A percentile compares a stretch with the other conserved stretches of the same genome.
Conservation (phyloP, 2,888 invertebrate species). For the Dasysyrphus tricinctus region DNA sequence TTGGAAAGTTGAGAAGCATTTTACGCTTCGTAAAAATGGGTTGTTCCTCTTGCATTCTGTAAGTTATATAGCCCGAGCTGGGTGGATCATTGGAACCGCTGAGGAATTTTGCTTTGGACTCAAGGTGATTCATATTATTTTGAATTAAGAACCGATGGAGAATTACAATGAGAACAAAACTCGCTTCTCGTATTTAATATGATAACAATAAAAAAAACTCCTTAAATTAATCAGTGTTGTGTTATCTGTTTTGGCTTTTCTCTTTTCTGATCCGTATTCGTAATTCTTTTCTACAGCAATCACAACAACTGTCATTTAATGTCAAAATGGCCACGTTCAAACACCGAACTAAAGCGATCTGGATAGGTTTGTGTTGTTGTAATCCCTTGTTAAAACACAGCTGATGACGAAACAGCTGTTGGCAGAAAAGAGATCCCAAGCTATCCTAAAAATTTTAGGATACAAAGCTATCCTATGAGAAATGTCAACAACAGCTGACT, state of each 20-base stretch:
- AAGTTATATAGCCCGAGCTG: constrained; percentile 85
- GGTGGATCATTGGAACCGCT: constrained; percentile 82
- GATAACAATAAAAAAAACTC: no score
- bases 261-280: no score
- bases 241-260: constrained; percentile 17
- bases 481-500: no score
- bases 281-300: not conserved
- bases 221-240: not conserved
- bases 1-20: constrained; percentile 91
- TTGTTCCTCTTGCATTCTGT: constrained; percentile 88
- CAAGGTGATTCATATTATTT: constrained; percentile 84
- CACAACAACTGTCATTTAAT: constrained; percentile 13
- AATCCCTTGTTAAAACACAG: no score
- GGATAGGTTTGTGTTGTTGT: no score
- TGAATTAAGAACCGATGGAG: constrained; percentile 12
- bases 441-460: no score
- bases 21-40: constrained; percentile 95
- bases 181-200: not conserved
- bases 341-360: no score
- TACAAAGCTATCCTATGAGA: no score
- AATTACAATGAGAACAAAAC: not conserved
- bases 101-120: constrained; percentile 79
- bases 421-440: no score
- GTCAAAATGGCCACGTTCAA: no score
- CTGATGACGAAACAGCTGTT: no score